These are phyloP conservation scores for Criorhina ranunculi DNA, from an alignment of 2,888 invertebrate genomes.

Conservation along the genomic window DNA sequence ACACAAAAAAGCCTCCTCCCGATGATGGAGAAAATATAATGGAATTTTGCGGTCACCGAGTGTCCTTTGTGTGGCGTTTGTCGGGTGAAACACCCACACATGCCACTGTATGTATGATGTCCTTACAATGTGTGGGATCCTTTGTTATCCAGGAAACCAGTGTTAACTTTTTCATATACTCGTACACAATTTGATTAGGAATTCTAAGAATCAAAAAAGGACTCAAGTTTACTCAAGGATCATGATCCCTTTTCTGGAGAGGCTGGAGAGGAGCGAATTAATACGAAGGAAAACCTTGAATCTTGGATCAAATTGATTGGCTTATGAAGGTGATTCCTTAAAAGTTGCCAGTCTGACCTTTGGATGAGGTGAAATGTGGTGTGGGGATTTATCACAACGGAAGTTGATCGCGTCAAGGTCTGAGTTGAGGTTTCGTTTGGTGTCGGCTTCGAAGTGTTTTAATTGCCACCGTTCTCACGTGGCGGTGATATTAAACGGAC, in stretches of 20 bases:
- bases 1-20: background rate
- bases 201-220: slow-evolving; percentile 18
- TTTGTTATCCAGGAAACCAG: slow-evolving; percentile 15
- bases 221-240: background rate
- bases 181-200: slow-evolving; percentile 10
- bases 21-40: slow-evolving; percentile 14
- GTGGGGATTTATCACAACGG: too few species aligned
- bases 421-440: too few species aligned
- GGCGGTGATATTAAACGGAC: background rate
- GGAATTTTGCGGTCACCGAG: slow-evolving; percentile 28
- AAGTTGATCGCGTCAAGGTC: too few species aligned
- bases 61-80: slow-evolving; percentile 9
- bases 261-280: background rate
- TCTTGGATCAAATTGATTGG: background rate
- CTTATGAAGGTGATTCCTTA: background rate
- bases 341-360: background rate
- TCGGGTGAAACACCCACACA: too few species aligned
- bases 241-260: slow-evolving; percentile 3
- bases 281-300: background rate
- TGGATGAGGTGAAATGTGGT: background rate
- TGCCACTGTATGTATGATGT: background rate
- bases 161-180: slow-evolving; percentile 13
- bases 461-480: too few species aligned
- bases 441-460: too few species aligned
- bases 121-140: slow-evolving; percentile 5